A percentile compares a stretch with the other conserved stretches of the same genome.
phyloP scores from a whole-genome alignment of 2,113 vertebrate species.

The Arothron firmamentum region DNA sequence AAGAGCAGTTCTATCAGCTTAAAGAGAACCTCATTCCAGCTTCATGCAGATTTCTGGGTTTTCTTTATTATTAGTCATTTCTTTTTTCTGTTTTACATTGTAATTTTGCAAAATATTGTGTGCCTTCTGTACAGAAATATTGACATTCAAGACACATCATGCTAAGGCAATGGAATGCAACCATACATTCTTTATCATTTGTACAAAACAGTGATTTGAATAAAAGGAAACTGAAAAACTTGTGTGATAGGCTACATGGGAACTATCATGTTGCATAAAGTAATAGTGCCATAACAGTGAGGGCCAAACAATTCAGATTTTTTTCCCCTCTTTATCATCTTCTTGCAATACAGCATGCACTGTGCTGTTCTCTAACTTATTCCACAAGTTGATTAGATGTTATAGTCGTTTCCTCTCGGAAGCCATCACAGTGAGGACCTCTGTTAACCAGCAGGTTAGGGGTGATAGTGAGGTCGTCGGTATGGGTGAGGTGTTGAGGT shows the following conservation, averaged over 20 bases:
- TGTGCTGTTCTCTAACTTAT: neutral
- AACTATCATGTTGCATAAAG: neutral
- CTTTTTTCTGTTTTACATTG: neutral
- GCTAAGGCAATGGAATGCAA: constrained; percentile 43
- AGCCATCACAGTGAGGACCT: constrained; percentile 69
- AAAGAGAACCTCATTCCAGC: neutral
- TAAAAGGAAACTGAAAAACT: neutral
- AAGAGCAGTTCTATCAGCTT: neutral
- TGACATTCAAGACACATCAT: constrained; percentile 41
- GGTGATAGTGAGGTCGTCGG: constrained; percentile 37
- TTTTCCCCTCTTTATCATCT: too few species aligned
- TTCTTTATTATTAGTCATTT: too few species aligned
- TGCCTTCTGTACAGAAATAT: constrained; percentile 11
- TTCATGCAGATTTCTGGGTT: neutral
- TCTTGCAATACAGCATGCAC: neutral
- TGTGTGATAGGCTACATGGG: constrained; percentile 31
- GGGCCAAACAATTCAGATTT: too few species aligned
- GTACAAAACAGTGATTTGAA: constrained; percentile 18
- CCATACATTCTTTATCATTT: constrained; percentile 9
- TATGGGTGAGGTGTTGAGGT: constrained; percentile 78
- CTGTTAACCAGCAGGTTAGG: constrained; percentile 37
- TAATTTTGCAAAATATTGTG: constrained; percentile 7
- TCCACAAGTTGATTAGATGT: constrained; percentile 15
- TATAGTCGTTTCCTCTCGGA: constrained; percentile 37
- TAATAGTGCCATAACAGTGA: neutral